A percentile compares a stretch with the other conserved stretches of the same genome.
Conservation (phyloP, 2,888 invertebrate species). For the Nasonovia ribisnigri region DNA sequence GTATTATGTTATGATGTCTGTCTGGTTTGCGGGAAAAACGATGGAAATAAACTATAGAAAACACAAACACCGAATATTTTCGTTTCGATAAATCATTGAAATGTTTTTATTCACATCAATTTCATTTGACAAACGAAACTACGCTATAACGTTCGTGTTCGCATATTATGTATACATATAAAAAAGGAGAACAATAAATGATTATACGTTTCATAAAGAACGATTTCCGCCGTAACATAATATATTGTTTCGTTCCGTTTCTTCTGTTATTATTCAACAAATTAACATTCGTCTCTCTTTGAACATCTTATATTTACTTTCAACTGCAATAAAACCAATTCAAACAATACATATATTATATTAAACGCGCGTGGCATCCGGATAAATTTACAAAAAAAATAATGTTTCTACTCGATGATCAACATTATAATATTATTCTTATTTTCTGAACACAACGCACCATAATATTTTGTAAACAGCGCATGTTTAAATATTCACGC, state of each 20-base stretch:
- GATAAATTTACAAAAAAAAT: not conserved
- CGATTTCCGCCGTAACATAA: not conserved
- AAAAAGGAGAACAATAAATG: not conserved
- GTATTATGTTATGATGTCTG: not conserved
- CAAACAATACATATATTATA: not conserved
- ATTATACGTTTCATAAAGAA: not conserved
- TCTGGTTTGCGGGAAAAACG: not conserved
- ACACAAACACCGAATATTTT: conserved; percentile 17
- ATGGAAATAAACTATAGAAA: conserved; percentile 3
- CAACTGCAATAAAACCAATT: not conserved
- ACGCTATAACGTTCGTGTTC: not conserved
- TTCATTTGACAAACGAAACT: not conserved
- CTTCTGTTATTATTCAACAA: not conserved
- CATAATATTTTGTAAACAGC: not conserved
- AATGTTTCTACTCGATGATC: not conserved
- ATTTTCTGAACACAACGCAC: not conserved
- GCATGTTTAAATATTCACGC: not conserved
- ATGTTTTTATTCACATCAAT: not conserved
- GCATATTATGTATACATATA: not conserved
- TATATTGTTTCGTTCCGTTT: not conserved
- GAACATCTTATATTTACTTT: not conserved
- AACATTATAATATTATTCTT: not conserved
- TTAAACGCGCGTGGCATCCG: not conserved
- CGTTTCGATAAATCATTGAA: conserved; percentile 45
- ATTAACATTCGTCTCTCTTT: not conserved